Evolutionary conservation across 2,113 vertebrate species (phyloP), one percentile per base, ranked within the genome.

Genomic region (Oryzias melastigma): DNA sequence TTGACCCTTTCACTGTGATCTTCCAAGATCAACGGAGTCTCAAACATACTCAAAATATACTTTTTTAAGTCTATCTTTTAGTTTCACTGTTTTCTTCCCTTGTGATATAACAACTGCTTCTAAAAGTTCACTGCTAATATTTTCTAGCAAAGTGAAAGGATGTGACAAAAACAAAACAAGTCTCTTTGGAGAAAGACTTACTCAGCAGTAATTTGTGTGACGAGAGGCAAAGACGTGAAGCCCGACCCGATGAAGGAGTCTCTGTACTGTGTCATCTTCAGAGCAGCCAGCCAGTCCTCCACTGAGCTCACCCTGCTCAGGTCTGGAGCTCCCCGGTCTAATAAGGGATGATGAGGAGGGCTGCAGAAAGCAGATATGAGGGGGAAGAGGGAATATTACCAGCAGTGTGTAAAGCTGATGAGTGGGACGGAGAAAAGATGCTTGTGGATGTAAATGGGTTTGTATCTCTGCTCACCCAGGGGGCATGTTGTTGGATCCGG

Each of bases 241-340:
- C 96, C 97, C 0, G 95, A 94, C 0, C 91, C 94, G 77, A 97
- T 91, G 92, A 99, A 98, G 79, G 92, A 96, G 84, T 99, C 97
- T 86, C 95, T 92, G 70, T 99, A 99, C 83, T 99, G 97, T 84
- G 92, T 95, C 97, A 99, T 98, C 90, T 98, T 99, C 86, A 99
- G 91, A 43, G 96, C 95, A 0, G 92, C 94, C 83, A 99, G 93
- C 97, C 97, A 99, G 86, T 98, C 96, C 0, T 97, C 96, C 85
- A 99, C 95, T 52, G 96, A 97, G 91, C 92, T 97, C 85, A 96
- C 91, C 73, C 93, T 92, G 88, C 94, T 95, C 82, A 97, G 93
- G 81, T 99, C 97, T 14, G 95, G 96, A 81, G 93, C 94, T 47
- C 93, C 94, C 59, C 93, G 95, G 78, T 98, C 96, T 7, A 97